Evolutionary conservation across 2,888 invertebrate genomes (phyloP).

Genomic region (Globia sparganii): DNA sequence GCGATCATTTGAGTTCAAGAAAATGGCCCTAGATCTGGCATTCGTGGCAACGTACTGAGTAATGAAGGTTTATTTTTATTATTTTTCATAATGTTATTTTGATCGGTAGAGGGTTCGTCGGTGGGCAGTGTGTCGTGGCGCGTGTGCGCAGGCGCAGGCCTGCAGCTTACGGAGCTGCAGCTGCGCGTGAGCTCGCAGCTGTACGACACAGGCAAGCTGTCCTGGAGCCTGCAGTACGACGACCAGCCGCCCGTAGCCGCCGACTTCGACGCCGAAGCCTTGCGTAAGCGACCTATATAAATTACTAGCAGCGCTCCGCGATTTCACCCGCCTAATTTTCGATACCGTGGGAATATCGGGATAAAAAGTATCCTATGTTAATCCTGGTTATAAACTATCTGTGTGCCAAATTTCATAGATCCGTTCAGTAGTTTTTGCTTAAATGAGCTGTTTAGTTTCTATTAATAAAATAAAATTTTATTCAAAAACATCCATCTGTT

Average conservation of each 20-base stretch:
- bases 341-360: too few species aligned
- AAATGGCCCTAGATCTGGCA: neutral
- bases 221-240: constrained; percentile 76
- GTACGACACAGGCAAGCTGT: constrained; percentile 70
- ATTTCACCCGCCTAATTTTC: too few species aligned
- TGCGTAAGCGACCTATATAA: constrained; percentile 8
- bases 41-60: too few species aligned
- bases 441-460: too few species aligned
- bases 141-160: constrained; percentile 53
- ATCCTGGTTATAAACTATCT: too few species aligned
- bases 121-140: constrained; percentile 75
- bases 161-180: constrained; percentile 52
- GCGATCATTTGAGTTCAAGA: neutral
- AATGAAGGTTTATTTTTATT: neutral
- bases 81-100: neutral
- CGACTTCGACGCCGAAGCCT: constrained; percentile 61
- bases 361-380: too few species aligned
- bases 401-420: too few species aligned
- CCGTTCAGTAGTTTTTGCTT: too few species aligned
- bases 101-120: constrained; percentile 68
- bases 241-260: constrained; percentile 50
- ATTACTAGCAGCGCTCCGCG: too few species aligned
- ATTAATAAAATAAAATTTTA: too few species aligned
- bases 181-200: constrained; percentile 46
- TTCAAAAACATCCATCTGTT: too few species aligned